phyloP scores from a whole-genome alignment of 2,113 vertebrate genomes.

The Heteronetta atricapilla region DNA sequence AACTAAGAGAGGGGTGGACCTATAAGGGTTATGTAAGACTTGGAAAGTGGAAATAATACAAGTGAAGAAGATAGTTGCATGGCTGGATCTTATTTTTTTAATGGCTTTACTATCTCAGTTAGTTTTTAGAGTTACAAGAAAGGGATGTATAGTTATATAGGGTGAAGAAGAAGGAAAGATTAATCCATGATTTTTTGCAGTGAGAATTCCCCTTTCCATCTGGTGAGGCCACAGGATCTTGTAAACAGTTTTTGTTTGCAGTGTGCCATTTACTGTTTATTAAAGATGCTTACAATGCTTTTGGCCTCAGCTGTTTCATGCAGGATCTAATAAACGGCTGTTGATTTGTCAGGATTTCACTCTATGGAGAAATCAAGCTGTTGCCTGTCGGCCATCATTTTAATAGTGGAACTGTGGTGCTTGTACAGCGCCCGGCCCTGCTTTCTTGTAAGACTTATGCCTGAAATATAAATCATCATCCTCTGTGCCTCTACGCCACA shows the following conservation, averaged over 20 bases:
- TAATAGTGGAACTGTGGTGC: not conserved
- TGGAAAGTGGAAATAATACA: not conserved
- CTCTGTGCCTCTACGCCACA: not conserved
- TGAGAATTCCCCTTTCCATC: not conserved
- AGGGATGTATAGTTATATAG: not conserved
- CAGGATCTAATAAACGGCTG: conserved; percentile 31
- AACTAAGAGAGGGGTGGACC: not conserved
- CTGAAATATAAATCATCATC: not conserved
- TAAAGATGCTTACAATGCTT: not conserved
- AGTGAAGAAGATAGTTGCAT: not conserved
- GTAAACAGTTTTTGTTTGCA: not conserved
- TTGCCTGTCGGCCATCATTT: not conserved
- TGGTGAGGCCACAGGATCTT: not conserved
- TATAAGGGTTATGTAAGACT: not conserved
- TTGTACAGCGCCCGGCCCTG: not conserved
- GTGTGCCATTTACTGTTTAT: not conserved
- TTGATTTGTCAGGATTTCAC: conserved; percentile 40
- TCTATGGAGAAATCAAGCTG: conserved; percentile 1
- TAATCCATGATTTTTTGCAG: not conserved
- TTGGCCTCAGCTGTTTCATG: conserved; percentile 49
- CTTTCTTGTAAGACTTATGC: not conserved
- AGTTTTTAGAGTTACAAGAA: not conserved
- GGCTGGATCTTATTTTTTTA: not conserved
- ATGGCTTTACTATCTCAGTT: not conserved
- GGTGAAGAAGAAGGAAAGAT: not conserved